A percentile compares a stretch with the other conserved stretches of the same genome.
Conservation (phyloP, 2,888 invertebrate species). For the Agrilus cyanescens region DNA sequence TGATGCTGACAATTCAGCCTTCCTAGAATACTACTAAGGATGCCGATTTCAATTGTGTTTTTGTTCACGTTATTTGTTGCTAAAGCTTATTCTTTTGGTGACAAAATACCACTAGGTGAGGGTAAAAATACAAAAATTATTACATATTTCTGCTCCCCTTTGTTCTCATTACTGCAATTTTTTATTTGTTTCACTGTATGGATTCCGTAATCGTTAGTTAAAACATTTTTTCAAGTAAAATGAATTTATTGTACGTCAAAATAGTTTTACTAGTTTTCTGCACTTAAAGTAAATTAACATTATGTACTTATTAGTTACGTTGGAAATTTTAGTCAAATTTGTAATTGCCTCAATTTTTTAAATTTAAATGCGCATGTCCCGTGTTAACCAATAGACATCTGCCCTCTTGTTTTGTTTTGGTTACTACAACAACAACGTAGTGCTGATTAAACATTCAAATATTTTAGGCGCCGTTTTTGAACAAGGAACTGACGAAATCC, state of each 20-base stretch:
- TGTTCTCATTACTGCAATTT: no score
- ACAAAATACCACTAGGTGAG: slow-evolving; percentile 34
- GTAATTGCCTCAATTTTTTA: neutral
- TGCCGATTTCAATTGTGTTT: slow-evolving; percentile 12
- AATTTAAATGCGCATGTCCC: neutral
- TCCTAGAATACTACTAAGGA: no score
- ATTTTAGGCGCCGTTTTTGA: slow-evolving; percentile 81
- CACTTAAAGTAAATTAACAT: neutral
- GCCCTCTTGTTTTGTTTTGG: neutral
- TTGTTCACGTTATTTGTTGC: slow-evolving; percentile 24
- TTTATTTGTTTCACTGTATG: no score
- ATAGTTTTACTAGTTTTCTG: neutral
- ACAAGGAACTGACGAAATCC: slow-evolving; percentile 83
- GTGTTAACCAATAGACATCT: neutral
- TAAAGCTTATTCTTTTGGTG: slow-evolving; percentile 23
- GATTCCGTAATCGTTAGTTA: no score
- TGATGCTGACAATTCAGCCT: slow-evolving; percentile 27
- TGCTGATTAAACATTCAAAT: neutral
- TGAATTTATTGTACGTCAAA: no score
- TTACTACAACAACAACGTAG: neutral
- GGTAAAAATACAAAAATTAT: neutral
- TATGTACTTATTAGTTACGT: neutral
- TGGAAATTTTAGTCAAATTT: neutral
- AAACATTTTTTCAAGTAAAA: no score
- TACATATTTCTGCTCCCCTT: no score